Evolutionary conservation across 1,140 invertebrate species (phyloP).

Genomic region (Pseudobourletiella spinata): DNA sequence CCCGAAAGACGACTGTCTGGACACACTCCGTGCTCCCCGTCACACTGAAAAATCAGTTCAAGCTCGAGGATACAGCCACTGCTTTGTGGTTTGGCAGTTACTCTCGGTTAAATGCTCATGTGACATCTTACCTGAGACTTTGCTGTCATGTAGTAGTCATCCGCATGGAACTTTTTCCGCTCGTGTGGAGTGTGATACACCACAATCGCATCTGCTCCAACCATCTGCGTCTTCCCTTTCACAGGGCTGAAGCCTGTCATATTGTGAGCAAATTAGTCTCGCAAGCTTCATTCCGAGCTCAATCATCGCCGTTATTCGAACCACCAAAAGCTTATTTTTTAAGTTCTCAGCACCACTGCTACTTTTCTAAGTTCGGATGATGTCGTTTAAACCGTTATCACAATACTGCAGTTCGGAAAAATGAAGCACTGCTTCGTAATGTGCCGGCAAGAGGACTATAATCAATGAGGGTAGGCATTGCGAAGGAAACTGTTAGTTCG

Average conservation of each 20-base stretch:
- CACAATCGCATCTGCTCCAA: conserved; percentile 74
- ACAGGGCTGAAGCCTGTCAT: conserved; percentile 33
- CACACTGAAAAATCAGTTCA: too few species aligned
- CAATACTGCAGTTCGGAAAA: too few species aligned
- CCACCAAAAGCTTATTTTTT: too few species aligned
- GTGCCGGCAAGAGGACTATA: too few species aligned
- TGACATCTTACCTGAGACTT: conserved; percentile 51
- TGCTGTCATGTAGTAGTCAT: conserved; percentile 76
- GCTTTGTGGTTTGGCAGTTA: conserved; percentile 19
- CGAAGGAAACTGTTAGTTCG: too few species aligned
- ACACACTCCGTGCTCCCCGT: conserved; percentile 66
- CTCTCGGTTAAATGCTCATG: neutral
- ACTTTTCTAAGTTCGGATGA: too few species aligned
- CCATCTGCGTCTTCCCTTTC: conserved; percentile 43
- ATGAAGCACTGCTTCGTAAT: too few species aligned
- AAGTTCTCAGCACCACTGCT: too few species aligned
- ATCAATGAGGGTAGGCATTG: too few species aligned
- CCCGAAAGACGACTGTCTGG: conserved; percentile 72
- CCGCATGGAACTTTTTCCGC: conserved; percentile 59
- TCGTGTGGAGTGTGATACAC: conserved; percentile 53
- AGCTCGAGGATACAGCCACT: too few species aligned
- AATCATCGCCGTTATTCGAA: neutral
- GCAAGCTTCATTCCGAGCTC: neutral
- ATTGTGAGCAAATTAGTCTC: neutral
- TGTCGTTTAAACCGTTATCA: too few species aligned